Base-by-base conservation (phyloP, 2,797 vertebrate species). In the Scyliorhinus canicula region DNA sequence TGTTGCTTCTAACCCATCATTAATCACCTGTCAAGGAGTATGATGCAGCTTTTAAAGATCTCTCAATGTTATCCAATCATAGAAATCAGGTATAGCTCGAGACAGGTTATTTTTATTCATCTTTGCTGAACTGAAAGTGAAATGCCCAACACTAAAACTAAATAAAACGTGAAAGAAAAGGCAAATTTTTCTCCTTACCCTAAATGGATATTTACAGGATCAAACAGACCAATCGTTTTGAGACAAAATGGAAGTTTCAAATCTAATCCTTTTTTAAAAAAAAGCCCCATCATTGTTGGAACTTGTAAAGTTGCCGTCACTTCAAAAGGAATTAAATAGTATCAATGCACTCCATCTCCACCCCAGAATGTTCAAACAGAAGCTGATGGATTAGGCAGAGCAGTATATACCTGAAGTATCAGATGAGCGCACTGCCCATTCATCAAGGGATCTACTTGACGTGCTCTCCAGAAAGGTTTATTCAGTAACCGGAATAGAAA, bases 261-360 rank as follows among this genome's bases (percentile, higher is more conserved):
- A 86, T 55, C 50, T 55, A 86, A 86, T 55, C 84, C n/a, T n/a
- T n/a, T 86, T 52, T 60, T 11, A 52, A 86, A 55, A 86, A 52
- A 50, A 52, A 55, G 9, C 47, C 4, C 84, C 50, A 31, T 55
- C 84, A 55, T 86, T 86, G 50, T 86, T 86, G 14, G 47, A 55
- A 86, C 50, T 55, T 86, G 84, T 86, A 52, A 86, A 55, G 52
- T 86, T 35, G 35, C 50, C 28, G 35, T 55, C 50, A 12, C 12
- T 55, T 86, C 31, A 55, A 55, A 55, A 28, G 28, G 26, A n/a
- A 55, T 55, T 86, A 12, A 55, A 86, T 86, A 16, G 50, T 55
- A 86, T 86, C 84, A 86, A 86, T 55, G 84, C 12, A 50, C 84
- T 86, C 84, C 50, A 86, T 31, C 84, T 14, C 47, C 84, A 86